Conservation (phyloP, 53 echinoderm and acorn worm genomes). For the Mesocentrotus franciscanus region DNA sequence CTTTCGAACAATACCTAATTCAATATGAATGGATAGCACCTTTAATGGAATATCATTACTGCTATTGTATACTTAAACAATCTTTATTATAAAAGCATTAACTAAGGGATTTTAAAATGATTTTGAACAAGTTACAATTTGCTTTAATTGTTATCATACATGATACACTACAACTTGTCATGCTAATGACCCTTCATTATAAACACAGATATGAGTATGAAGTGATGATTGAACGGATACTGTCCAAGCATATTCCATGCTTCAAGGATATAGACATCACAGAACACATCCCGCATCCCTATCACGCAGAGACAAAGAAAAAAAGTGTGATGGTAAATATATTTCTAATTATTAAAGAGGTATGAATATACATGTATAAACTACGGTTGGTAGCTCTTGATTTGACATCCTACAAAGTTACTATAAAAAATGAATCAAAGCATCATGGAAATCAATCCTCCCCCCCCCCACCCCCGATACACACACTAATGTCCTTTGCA, state of each 20-base stretch:
- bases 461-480: too few relatives aligned
- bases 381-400: too few relatives aligned
- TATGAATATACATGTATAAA: too few relatives aligned
- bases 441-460: neutral
- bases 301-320: neutral
- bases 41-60: neutral
- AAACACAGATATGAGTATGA: neutral
- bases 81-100: neutral
- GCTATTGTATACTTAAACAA: neutral
- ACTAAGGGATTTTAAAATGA: neutral
- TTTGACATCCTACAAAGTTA: too few relatives aligned
- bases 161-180: too few relatives aligned
- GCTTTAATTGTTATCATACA: neutral
- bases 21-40: too few relatives aligned
- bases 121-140: neutral
- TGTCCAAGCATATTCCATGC: neutral
- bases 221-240: neutral
- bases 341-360: too few relatives aligned
- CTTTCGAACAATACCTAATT: too few relatives aligned
- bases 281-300: neutral
- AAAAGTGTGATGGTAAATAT: constrained; percentile 1
- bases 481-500: too few relatives aligned
- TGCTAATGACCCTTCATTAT: too few relatives aligned
- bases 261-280: neutral
- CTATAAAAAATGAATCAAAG: neutral